A percentile compares a stretch with the other conserved stretches of the same genome.
Evolutionary conservation across 2,888 invertebrate species (phyloP).

Genomic region (Rhagonycha fulva): DNA sequence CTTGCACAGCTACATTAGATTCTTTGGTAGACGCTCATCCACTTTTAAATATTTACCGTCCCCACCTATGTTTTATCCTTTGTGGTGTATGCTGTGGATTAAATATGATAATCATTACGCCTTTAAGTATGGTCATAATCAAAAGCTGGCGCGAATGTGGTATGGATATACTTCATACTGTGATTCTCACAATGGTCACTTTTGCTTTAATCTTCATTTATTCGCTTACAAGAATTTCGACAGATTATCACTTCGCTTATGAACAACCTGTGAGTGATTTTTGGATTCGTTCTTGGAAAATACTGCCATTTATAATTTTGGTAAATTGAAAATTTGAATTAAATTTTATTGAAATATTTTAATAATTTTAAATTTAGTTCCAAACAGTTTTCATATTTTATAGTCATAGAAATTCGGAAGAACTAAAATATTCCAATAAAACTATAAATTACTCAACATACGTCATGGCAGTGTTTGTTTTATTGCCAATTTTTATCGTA

Average conservation of each 20-base stretch:
- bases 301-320: constrained; percentile 24
- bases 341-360: neutral
- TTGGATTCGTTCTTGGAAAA: constrained; percentile 27
- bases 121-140: constrained; percentile 13
- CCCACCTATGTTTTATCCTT: constrained; percentile 10
- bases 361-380: constrained; percentile 18
- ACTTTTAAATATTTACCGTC: constrained; percentile 7
- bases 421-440: neutral
- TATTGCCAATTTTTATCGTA: constrained; percentile 22
- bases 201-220: constrained; percentile 27
- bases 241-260: constrained; percentile 28
- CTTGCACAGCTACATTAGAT: constrained; percentile 14
- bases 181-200: constrained; percentile 9
- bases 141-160: constrained; percentile 18
- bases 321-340: constrained; percentile 8
- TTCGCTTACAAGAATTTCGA: constrained; percentile 20
- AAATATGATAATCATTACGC: constrained; percentile 8
- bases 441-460: constrained; percentile 12
- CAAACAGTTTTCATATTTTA: constrained; percentile 15
- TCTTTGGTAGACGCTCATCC: constrained; percentile 23
- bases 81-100: constrained; percentile 7
- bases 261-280: constrained; percentile 15
- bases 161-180: constrained; percentile 10
- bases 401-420: neutral
- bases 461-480: constrained; percentile 1